A percentile compares a stretch with the other conserved stretches of the same genome.
These are phyloP conservation scores for Arvicanthis niloticus DNA, from an alignment of 2,113 vertebrate species.

Conservation along the genomic window DNA sequence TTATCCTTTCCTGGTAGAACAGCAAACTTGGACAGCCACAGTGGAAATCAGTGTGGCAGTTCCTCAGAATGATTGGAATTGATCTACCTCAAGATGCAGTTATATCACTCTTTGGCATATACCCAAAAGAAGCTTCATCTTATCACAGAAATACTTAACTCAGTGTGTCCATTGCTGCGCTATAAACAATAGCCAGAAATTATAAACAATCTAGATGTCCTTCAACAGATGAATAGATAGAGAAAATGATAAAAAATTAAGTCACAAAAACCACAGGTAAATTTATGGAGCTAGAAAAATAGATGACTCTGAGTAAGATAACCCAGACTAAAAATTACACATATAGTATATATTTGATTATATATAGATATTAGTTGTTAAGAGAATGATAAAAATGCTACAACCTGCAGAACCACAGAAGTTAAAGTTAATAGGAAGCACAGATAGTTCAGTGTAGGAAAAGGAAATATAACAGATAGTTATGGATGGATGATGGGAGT, in stretches of 20 bases:
- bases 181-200: too few relatives aligned
- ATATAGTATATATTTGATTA: neutral
- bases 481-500: neutral
- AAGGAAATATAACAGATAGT: neutral
- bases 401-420: neutral
- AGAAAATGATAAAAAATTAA: neutral
- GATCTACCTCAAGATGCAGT: too few relatives aligned
- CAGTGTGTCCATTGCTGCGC: neutral
- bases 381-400: neutral
- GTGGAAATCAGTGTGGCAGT: too few relatives aligned
- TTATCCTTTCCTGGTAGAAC: neutral
- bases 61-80: too few relatives aligned
- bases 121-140: neutral
- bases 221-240: too few relatives aligned
- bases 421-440: neutral
- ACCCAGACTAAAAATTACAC: neutral
- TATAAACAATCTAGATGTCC: too few relatives aligned
- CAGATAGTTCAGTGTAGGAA: neutral
- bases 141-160: neutral
- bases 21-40: too few relatives aligned
- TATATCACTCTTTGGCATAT: neutral
- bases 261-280: neutral
- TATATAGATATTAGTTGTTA: neutral
- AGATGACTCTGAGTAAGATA: neutral
- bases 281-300: neutral